Conservation (phyloP, 1,140 invertebrate genomes). For the Brachionus paranguensis region DNA sequence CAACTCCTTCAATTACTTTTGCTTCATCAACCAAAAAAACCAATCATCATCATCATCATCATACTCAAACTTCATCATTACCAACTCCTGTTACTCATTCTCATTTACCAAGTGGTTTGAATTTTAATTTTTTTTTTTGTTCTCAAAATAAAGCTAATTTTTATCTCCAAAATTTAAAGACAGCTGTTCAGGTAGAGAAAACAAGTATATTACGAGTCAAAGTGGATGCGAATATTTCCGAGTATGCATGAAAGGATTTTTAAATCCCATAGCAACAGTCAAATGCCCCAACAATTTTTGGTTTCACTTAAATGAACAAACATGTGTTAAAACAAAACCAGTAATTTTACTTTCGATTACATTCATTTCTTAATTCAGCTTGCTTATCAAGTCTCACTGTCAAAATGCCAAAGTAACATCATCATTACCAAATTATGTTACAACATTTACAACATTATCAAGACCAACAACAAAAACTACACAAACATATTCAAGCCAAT, state of each 20-base stretch:
- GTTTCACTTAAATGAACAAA: background rate
- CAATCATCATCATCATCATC: background rate
- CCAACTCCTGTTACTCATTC: background rate
- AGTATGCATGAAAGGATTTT: conserved; percentile 12
- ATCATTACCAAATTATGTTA: background rate
- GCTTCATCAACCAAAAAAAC: background rate
- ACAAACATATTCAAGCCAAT: background rate
- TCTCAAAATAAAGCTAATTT: background rate
- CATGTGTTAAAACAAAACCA: background rate
- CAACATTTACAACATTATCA: background rate
- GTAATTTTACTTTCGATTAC: background rate
- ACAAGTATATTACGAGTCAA: background rate
- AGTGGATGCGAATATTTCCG: background rate
- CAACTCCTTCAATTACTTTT: background rate
- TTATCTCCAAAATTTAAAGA: background rate
- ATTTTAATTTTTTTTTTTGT: background rate
- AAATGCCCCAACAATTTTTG: background rate
- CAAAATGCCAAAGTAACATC: background rate
- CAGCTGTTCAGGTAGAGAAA: background rate
- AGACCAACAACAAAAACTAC: background rate
- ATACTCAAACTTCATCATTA: background rate
- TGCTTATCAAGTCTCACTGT: background rate
- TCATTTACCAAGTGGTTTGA: background rate
- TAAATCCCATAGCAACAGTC: background rate
- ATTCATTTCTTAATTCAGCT: background rate